Evolutionary conservation across 2,888 invertebrate genomes (phyloP).

Genomic region (Eupelmus urozonus): DNA sequence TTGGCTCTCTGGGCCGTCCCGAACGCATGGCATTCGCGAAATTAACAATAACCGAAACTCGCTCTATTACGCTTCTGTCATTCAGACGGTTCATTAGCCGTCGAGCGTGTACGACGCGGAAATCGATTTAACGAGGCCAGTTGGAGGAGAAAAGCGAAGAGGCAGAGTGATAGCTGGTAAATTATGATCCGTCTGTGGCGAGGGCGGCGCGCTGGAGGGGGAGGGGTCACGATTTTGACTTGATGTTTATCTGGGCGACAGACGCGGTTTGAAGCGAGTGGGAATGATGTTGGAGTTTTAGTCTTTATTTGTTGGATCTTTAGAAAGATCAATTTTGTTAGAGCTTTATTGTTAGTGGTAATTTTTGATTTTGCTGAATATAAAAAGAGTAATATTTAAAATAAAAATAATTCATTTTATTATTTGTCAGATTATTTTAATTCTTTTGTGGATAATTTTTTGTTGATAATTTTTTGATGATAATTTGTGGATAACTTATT

Average conservation of each 20-base stretch:
- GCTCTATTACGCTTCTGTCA: conserved; percentile 55
- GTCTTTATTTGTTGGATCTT: no score
- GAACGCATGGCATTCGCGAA: conserved; percentile 49
- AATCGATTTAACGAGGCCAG: conserved; percentile 51
- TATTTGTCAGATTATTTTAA: no score
- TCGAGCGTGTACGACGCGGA: conserved; percentile 11
- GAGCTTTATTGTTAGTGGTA: no score
- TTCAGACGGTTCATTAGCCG: conserved; percentile 44
- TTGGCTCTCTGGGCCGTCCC: no score
- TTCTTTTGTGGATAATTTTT: no score
- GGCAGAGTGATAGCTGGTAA: conserved; percentile 1
- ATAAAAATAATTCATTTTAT: no score
- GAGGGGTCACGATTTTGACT: conserved; percentile 26
- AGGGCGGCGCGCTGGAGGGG: background rate
- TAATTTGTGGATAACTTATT: no score
- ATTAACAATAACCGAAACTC: conserved; percentile 60
- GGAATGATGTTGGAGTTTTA: no score
- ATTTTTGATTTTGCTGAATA: no score
- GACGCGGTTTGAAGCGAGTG: background rate
- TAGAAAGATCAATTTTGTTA: no score
- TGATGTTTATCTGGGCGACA: conserved; percentile 32
- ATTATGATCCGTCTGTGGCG: conserved; percentile 39
- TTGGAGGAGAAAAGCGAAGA: background rate
- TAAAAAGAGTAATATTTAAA: no score
- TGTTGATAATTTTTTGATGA: no score